Evolutionary conservation across 2,888 invertebrate genomes (phyloP).

Genomic region (Synanthedon formicaeformis): DNA sequence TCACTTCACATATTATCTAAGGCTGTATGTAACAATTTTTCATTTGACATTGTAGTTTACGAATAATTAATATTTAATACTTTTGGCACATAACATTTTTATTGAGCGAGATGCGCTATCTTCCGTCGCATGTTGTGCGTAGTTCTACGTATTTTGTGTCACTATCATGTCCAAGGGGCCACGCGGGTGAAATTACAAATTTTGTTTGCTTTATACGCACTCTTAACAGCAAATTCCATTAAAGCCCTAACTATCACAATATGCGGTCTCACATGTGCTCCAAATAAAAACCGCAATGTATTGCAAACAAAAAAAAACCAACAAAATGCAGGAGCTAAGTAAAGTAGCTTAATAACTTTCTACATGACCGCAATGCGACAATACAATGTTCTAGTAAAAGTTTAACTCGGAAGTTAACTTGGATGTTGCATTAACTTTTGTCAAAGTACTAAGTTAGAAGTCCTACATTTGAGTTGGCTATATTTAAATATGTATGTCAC

Average conservation of each 20-base stretch:
- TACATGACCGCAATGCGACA: slow-evolving; percentile 32
- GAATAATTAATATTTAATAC: too few species aligned
- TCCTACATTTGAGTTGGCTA: background rate
- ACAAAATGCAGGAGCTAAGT: background rate
- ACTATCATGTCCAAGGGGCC: too few species aligned
- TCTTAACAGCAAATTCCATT: background rate
- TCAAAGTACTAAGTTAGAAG: slow-evolving; percentile 2
- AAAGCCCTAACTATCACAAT: background rate
- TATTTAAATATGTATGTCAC: too few species aligned
- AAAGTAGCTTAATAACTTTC: slow-evolving; percentile 1
- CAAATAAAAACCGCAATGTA: background rate
- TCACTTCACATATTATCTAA: too few species aligned
- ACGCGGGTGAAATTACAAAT: too few species aligned
- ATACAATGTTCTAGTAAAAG: slow-evolving; percentile 3
- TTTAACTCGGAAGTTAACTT: slow-evolving; percentile 7
- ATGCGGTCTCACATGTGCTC: background rate
- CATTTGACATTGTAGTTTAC: too few species aligned
- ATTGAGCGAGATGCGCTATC: too few species aligned
- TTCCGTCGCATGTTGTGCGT: too few species aligned
- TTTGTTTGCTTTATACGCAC: too few species aligned
- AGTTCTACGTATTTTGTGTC: too few species aligned
- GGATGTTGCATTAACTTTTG: background rate
- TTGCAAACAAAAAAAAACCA: background rate
- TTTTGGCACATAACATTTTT: too few species aligned
- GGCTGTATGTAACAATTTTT: too few species aligned